These are phyloP conservation scores for Columbina picui DNA, from an alignment of 2,113 vertebrate genomes.

Conservation along the genomic window DNA sequence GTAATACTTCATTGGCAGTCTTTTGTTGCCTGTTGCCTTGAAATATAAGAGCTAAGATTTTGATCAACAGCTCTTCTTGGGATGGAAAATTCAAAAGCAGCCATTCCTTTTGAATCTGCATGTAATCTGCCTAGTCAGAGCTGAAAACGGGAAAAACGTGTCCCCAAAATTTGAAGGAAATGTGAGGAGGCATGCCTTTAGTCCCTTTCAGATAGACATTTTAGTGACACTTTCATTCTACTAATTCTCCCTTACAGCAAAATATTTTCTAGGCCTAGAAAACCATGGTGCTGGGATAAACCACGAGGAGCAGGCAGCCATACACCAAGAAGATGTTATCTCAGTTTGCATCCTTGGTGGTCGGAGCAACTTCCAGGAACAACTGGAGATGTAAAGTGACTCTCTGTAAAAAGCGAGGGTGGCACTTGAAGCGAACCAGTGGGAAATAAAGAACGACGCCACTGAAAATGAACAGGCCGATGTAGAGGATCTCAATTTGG, in stretches of 20 bases:
- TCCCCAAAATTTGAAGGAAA: neutral
- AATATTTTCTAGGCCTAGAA: neutral
- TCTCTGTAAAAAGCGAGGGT: conserved; percentile 74
- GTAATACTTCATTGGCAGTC: neutral
- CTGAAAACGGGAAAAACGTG: neutral
- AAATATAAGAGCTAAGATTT: neutral
- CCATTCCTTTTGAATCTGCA: neutral
- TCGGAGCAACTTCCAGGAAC: conserved; percentile 86
- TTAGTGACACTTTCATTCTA: neutral
- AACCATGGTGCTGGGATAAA: neutral
- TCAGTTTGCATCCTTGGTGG: conserved; percentile 73
- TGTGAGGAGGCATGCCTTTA: neutral
- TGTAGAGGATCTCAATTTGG: conserved; percentile 84
- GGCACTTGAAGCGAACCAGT: conserved; percentile 81
- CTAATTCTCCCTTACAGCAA: neutral
- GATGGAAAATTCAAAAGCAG: neutral
- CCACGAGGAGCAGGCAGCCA: neutral
- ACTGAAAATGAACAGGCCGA: conserved; percentile 84
- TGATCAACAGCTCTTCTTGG: neutral
- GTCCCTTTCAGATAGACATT: neutral
- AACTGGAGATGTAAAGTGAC: conserved; percentile 86
- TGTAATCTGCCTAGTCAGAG: neutral
- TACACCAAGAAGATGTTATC: rapidly evolving
- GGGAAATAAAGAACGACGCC: conserved; percentile 85
- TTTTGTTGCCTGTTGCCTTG: neutral